A percentile compares a stretch with the other conserved stretches of the same genome.
These are phyloP conservation scores for Perodicticus potto DNA, from an alignment of 2,797 vertebrate species.

Conservation along the genomic window DNA sequence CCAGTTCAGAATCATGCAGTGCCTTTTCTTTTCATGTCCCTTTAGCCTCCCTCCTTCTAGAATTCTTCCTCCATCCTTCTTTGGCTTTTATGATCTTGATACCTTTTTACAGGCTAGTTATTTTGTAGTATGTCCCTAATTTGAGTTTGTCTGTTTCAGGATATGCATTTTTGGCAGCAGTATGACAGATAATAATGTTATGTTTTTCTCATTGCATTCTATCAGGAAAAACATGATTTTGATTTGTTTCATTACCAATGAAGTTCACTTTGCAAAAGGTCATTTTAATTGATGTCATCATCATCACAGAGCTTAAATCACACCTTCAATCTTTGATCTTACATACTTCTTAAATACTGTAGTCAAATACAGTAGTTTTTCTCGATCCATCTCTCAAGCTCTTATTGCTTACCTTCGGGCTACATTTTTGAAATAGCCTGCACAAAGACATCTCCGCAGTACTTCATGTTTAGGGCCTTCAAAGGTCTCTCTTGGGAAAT, in stretches of 20 bases:
- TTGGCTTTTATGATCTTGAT: constrained; percentile 34
- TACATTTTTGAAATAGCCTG: constrained; percentile 97
- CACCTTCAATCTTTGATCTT: constrained; percentile 31
- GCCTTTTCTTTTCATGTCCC: constrained; percentile 22
- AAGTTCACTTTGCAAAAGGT: constrained; percentile 34
- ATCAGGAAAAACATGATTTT: constrained; percentile 27
- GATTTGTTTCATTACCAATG: constrained; percentile 27
- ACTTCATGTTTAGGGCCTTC: constrained; percentile 94
- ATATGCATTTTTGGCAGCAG: constrained; percentile 17
- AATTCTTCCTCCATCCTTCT: background rate
- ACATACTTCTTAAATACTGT: background rate
- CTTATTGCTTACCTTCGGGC: constrained; percentile 92
- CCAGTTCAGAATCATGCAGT: constrained; percentile 24
- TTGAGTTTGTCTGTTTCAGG: constrained; percentile 49
- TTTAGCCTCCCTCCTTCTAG: constrained; percentile 9
- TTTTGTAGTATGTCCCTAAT: background rate
- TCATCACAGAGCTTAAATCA: constrained; percentile 45
- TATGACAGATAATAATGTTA: constrained; percentile 23
- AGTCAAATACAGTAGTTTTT: background rate
- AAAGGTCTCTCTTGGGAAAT: constrained; percentile 94
- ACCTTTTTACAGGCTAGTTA: background rate
- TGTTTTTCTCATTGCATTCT: background rate
- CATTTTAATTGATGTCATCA: background rate
- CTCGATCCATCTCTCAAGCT: background rate
- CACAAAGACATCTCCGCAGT: constrained; percentile 94